Evolutionary conservation across 1,140 invertebrate species (phyloP).

Genomic region (Ylistrum balloti): DNA sequence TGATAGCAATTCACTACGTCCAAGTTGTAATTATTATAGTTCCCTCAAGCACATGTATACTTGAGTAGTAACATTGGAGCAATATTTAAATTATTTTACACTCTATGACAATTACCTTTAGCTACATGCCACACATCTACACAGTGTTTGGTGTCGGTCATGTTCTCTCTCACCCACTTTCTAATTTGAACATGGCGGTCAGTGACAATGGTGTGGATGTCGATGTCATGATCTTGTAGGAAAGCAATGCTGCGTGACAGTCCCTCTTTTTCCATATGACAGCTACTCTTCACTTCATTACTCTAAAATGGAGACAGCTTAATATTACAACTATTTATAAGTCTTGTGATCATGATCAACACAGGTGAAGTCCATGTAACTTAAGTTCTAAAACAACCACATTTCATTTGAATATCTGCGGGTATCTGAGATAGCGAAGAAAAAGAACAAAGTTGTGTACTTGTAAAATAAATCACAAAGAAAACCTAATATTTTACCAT

Average conservation of each 20-base stretch:
- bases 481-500: no score
- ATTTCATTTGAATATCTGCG: no score
- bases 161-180: constrained; percentile 59
- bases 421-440: no score
- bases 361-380: no score
- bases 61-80: background rate
- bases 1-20: background rate
- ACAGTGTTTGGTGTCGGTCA: constrained; percentile 48
- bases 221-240: background rate
- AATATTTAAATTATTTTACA: background rate
- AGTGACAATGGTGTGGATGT: constrained; percentile 51
- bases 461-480: no score
- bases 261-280: constrained; percentile 55
- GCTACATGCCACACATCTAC: constrained; percentile 66
- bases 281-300: constrained; percentile 55
- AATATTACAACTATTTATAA: no score
- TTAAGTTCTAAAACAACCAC: no score
- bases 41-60: no score
- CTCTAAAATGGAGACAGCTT: constrained; percentile 11
- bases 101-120: constrained; percentile 56
- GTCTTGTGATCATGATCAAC: no score
- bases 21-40: background rate
- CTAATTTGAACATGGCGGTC: constrained; percentile 54
- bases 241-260: constrained; percentile 40
- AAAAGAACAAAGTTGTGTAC: no score